Evolutionary conservation across 1,140 invertebrate species (phyloP).

Genomic region (Bombus pascuorum): DNA sequence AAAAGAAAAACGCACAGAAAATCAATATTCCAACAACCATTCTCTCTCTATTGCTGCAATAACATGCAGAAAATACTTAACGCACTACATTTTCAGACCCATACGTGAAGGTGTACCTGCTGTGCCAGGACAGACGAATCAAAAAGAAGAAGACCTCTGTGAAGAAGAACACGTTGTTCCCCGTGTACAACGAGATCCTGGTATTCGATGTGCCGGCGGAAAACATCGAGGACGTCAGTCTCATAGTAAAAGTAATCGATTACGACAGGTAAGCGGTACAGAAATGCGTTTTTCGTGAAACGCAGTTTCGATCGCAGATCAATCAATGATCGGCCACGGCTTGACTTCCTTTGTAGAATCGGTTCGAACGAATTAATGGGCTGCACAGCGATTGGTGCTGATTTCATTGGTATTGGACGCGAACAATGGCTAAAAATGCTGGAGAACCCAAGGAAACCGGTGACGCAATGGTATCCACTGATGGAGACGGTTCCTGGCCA

Average conservation of each 20-base stretch:
- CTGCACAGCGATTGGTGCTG: constrained; percentile 90
- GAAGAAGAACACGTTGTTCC: constrained; percentile 87
- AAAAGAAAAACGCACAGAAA: neutral
- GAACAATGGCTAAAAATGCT: constrained; percentile 96
- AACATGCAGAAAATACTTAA: neutral
- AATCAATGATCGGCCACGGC: neutral
- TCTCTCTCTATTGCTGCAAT: neutral
- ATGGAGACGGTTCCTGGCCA: constrained; percentile 87
- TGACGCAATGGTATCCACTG: constrained; percentile 93
- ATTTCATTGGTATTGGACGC: constrained; percentile 89
- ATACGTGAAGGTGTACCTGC: constrained; percentile 89
- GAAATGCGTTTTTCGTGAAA: neutral
- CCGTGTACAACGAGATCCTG: constrained; percentile 91
- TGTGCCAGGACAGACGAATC: constrained; percentile 85
- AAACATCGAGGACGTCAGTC: constrained; percentile 91
- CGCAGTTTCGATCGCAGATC: too few species aligned
- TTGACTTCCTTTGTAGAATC: constrained; percentile 84
- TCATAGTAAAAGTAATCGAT: constrained; percentile 94
- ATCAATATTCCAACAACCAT: neutral
- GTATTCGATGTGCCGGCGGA: constrained; percentile 88
- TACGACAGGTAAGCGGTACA: constrained; percentile 88
- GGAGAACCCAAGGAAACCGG: constrained; percentile 91
- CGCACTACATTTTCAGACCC: constrained; percentile 83
- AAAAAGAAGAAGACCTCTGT: constrained; percentile 91
- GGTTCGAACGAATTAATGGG: constrained; percentile 94